Percentiles rank a stretch among this genome's conserved stretches.
phyloP scores from a whole-genome alignment of 2,113 vertebrate species.

The Holacanthus passer region DNA sequence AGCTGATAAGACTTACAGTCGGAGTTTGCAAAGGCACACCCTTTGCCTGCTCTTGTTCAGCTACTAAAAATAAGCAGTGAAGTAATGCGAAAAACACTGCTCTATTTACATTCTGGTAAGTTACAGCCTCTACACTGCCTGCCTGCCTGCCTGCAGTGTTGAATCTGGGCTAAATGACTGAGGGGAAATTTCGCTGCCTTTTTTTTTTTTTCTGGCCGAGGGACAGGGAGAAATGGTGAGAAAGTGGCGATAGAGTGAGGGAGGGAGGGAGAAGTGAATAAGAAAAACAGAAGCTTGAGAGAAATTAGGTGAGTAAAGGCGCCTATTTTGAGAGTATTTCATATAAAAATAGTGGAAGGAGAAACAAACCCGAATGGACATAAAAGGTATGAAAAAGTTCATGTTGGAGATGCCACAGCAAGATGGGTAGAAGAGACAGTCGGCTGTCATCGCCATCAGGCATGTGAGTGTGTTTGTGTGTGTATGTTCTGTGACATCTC shows the following conservation, averaged over 20 bases:
- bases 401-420: conserved; percentile 6
- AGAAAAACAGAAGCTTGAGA: neutral
- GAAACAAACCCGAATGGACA: neutral
- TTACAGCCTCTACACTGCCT: conserved; percentile 63
- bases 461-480: conserved; percentile 38
- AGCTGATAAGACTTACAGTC: conserved; percentile 77
- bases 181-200: conserved; percentile 66
- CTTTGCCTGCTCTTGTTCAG: conserved; percentile 79
- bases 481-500: conserved; percentile 35
- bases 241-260: conserved; percentile 9
- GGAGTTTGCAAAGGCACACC: conserved; percentile 70
- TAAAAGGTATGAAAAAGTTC: neutral
- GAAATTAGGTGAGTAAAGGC: neutral
- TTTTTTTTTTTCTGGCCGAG: conserved; percentile 41
- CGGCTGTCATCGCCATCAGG: conserved; percentile 18
- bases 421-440: conserved; percentile 12
- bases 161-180: conserved; percentile 70
- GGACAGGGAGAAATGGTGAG: conserved; percentile 39
- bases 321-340: neutral
- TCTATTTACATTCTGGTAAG: conserved; percentile 84
- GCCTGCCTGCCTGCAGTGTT: conserved; percentile 56
- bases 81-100: conserved; percentile 83
- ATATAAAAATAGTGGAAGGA: neutral
- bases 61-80: conserved; percentile 85
- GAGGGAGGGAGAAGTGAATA: conserved; percentile 10